Conservation (phyloP, 2,888 invertebrate species). For the Cantharis rufa region DNA sequence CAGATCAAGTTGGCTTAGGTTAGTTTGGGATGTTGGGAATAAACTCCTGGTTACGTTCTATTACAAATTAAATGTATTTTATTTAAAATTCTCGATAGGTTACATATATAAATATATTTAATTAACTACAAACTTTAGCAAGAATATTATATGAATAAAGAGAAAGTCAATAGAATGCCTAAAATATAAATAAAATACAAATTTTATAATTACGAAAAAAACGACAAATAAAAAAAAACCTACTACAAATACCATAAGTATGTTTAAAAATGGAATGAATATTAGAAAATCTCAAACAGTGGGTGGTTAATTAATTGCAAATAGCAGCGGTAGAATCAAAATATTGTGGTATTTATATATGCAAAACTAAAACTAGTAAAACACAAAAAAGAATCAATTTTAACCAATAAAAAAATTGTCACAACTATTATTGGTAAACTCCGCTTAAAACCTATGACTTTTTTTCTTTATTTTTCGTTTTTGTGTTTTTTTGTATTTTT, state of each 20-base stretch:
- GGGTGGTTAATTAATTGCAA: not conserved
- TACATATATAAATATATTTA: not conserved
- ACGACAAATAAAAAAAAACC: not conserved
- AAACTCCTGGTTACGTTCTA: not conserved
- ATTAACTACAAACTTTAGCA: not conserved
- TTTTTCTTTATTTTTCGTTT: conserved; percentile 28
- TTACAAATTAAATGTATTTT: not conserved
- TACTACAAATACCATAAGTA: not conserved
- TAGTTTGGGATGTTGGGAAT: no score
- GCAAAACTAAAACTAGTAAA: not conserved
- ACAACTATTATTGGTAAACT: conserved; percentile 9
- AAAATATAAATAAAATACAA: not conserved
- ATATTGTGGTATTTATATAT: not conserved
- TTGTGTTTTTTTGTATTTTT: not conserved
- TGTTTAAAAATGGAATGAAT: not conserved
- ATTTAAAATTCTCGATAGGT: not conserved
- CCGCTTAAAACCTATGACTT: conserved; percentile 7
- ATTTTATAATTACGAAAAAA: not conserved
- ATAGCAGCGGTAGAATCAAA: not conserved
- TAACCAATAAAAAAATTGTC: not conserved
- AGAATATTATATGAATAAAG: not conserved
- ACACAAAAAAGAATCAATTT: conserved; percentile 8
- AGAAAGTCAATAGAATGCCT: not conserved
- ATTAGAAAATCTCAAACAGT: not conserved
- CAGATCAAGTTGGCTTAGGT: no score